Evolutionary conservation across 1,140 invertebrate species (phyloP), one percentile per base, ranked within the genome.

Genomic region (Archegozetes longisetosus): DNA sequence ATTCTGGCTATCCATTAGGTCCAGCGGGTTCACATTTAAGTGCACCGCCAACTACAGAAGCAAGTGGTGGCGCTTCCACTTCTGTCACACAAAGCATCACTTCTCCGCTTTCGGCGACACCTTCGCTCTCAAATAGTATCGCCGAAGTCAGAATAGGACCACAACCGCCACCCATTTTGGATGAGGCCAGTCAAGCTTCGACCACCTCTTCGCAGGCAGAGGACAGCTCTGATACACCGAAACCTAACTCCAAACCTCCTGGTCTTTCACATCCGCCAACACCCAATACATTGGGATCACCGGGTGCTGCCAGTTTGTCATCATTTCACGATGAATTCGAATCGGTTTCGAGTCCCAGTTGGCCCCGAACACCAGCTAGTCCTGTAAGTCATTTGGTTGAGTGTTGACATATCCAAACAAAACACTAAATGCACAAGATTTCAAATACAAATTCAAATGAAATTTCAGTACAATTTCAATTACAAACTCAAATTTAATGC

Each of bases 311-410:
- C 61, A 65, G 63, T 76, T 83, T 83, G 77, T 82, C 85, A 70
- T 86, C 85, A 6, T 70, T 67, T 61, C 88, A 89, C 69, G 89
- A 94, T 68, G 88, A 94, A 68, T 91, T 90, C 75, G 79, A 82
- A 22, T 88, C 88, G 71, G 82, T 88, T 67, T 85, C 80, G 65
- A 86, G 84, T 70, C 86, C 88, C 60, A 69, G 68, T 80, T 86
- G 72, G 71, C 71, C 73, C 56, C 79, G 87, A 66, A 88, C 88
- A 65, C 85, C 88, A 66, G 86, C 86, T 70, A 88, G 86, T 80
- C 86, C 86, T 69, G 86, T 89, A 17, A 40, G 32, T 40, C 32
- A 9, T 17, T 40, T n/a, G n/a, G 81, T 79, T 80, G 74, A 64
- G 59, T 60, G 62, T n/a, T 14, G 12, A 46, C 26, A 32, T 40